Evolutionary conservation across 2,888 invertebrate genomes (phyloP), one percentile per base, ranked within the genome.

Genomic region (Branchipolynoe longqiensis): DNA sequence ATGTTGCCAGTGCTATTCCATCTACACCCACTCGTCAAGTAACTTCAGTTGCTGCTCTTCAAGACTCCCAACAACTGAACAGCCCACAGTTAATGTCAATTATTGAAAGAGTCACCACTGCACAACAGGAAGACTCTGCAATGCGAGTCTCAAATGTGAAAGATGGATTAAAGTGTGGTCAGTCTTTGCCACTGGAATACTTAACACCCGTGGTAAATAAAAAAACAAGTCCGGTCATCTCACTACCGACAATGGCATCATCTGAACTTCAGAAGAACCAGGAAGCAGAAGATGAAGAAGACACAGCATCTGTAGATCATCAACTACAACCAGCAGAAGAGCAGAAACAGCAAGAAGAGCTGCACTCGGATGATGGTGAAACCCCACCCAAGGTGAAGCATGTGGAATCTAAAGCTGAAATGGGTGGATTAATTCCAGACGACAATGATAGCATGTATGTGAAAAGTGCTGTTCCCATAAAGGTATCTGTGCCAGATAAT

Each of bases 31-130:
- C 36, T 31, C 33, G 38, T 38, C 69, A 69, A 38, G 3, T 69
- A 12, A 69, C 69, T 0, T 1, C 69, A 33, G 69, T n/a, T 38
- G 69, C 69, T 22, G 69, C 36, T 69, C 69, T 0, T 48, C 78
- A 6, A n/a, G 28, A 22, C 41, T 28, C 22, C 78, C 78, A 0
- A 33, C 78, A 78, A 31, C 78, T 78, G 4, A 78, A 78, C 48
- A 78, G 48, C 22, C 78, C 41, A 3, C 78, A 41, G 28, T 18
- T 78, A 28, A 78, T 78, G 78, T 48, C 41, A 1, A 69, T 69
- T 18, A 41, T 78, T 12, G 78, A 28, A 25, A 48, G 78, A 1
- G 25, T 12, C 3, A 54, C 33, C 38, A 8, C 48, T 3, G n/a
- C 38, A 36, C 64, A 12, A 18, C n/a, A 25, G 2, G 3, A 78